Percentiles rank a stretch among this genome's conserved stretches.
These are phyloP conservation scores for Helicoverpa zea DNA, from an alignment of 1,140 invertebrate genomes.

Conservation along the genomic window DNA sequence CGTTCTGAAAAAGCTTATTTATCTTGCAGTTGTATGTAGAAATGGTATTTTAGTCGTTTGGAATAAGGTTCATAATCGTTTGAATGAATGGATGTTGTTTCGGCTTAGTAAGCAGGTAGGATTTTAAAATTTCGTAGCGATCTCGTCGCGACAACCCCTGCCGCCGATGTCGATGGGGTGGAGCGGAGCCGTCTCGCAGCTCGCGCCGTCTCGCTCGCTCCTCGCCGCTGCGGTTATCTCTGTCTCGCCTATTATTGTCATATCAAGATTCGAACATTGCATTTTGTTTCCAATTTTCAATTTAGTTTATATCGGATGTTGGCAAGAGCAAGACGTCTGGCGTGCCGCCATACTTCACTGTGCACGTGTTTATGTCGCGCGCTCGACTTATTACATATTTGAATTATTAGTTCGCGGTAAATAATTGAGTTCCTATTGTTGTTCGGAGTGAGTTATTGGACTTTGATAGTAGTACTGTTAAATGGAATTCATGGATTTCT, in stretches of 20 bases:
- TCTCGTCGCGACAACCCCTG: constrained; percentile 83
- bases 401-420: constrained; percentile 55
- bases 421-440: constrained; percentile 49
- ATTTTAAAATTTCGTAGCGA: constrained; percentile 79
- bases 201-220: constrained; percentile 66
- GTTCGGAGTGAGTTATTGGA: constrained; percentile 59
- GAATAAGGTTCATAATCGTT: constrained; percentile 72
- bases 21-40: constrained; percentile 49
- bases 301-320: constrained; percentile 85
- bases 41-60: constrained; percentile 50
- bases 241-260: constrained; percentile 84
- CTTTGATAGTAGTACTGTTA: constrained; percentile 58
- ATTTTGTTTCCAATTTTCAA: constrained; percentile 86
- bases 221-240: constrained; percentile 63
- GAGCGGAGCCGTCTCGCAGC: constrained; percentile 73
- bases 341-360: constrained; percentile 67
- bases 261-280: constrained; percentile 84
- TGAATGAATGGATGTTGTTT: constrained; percentile 59
- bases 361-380: constrained; percentile 74
- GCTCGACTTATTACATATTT: constrained; percentile 58
- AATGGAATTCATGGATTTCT: constrained; percentile 81
- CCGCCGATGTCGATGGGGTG: constrained; percentile 74
- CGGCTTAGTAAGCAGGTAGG: constrained; percentile 74
- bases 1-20: constrained; percentile 65
- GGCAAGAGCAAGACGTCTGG: constrained; percentile 80